Evolutionary conservation across 2,797 vertebrate genomes (phyloP).

Genomic region (Menidia menidia): DNA sequence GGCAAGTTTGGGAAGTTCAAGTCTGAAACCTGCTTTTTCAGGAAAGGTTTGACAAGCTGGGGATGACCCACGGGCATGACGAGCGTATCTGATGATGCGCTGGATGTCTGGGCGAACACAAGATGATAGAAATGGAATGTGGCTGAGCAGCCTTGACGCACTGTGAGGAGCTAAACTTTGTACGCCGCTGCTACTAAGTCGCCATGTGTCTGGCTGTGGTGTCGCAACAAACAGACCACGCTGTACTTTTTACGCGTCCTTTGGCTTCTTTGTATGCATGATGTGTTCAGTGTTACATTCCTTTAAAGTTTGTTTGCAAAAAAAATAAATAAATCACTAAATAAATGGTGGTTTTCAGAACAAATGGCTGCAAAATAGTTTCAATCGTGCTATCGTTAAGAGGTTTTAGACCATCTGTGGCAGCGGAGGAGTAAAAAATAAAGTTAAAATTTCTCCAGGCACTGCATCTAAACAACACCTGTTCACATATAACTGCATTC

Average conservation of each 20-base stretch:
- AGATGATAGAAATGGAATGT: constrained; percentile 7
- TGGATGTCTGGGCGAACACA: not conserved
- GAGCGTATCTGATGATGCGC: not conserved
- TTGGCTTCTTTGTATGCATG: not conserved
- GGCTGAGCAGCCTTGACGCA: not conserved
- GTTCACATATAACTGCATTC: too few species aligned
- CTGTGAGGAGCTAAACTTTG: not conserved
- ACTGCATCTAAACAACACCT: not conserved
- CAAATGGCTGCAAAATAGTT: not conserved
- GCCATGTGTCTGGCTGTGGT: not conserved
- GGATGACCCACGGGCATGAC: not conserved
- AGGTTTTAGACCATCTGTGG: not conserved
- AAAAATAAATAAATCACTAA: too few species aligned
- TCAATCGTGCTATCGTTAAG: not conserved
- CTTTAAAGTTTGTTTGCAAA: not conserved
- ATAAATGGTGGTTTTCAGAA: not conserved
- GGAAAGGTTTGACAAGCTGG: not conserved
- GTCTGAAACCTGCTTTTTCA: not conserved
- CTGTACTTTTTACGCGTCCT: not conserved
- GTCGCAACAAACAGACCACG: not conserved
- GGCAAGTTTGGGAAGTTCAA: not conserved
- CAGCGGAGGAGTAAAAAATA: not conserved
- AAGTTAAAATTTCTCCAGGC: too few species aligned
- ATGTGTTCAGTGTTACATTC: not conserved
- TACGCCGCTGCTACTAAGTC: constrained; percentile 9